Percentiles rank a stretch among this genome's conserved stretches.
These are phyloP conservation scores for Leptopilina syphax DNA, from an alignment of 2,888 invertebrate genomes.

Conservation along the genomic window DNA sequence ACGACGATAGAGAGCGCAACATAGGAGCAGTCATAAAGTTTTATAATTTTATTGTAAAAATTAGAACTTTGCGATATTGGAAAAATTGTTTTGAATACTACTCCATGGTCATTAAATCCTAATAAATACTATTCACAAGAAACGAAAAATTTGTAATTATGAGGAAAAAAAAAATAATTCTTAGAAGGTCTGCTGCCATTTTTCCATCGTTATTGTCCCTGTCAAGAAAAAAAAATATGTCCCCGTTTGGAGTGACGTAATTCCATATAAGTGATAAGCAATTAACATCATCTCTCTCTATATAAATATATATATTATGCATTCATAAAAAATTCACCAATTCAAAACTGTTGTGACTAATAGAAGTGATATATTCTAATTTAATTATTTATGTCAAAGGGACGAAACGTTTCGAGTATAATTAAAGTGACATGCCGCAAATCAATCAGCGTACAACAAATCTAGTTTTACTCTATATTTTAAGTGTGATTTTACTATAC, in stretches of 20 bases:
- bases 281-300: constrained; percentile 31
- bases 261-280: constrained; percentile 52
- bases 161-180: background rate
- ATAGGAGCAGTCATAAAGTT: too few relatives aligned
- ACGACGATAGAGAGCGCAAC: too few relatives aligned
- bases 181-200: constrained; percentile 20
- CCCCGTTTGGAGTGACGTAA: constrained; percentile 50
- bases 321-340: constrained; percentile 33
- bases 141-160: constrained; percentile 24
- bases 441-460: constrained; percentile 53
- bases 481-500: constrained; percentile 46
- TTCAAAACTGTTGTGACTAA: constrained; percentile 36
- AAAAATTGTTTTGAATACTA: too few relatives aligned
- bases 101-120: too few relatives aligned
- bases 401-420: constrained; percentile 34
- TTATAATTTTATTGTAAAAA: too few relatives aligned
- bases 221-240: constrained; percentile 45
- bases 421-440: constrained; percentile 39
- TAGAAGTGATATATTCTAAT: constrained; percentile 15
- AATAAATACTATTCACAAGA: background rate
- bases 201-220: constrained; percentile 49
- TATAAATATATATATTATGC: constrained; percentile 35
- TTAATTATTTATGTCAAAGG: constrained; percentile 35
- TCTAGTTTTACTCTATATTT: constrained; percentile 49
- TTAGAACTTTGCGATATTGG: too few relatives aligned